These are phyloP conservation scores for Venturia canescens DNA, from an alignment of 1,140 invertebrate species.

Conservation along the genomic window DNA sequence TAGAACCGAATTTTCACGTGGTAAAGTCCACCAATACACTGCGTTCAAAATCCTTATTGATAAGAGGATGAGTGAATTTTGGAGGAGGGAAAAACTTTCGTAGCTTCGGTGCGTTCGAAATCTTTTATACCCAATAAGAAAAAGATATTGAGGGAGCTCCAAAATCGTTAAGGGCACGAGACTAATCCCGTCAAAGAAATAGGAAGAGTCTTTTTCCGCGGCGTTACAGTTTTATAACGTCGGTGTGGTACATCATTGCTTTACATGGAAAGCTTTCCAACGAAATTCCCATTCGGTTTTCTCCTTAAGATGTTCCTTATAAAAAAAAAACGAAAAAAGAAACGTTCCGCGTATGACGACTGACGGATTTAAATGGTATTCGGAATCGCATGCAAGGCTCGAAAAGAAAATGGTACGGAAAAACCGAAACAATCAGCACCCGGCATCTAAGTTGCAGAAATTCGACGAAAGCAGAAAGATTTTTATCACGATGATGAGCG, in stretches of 20 bases:
- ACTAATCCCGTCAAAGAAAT: slow-evolving; percentile 58
- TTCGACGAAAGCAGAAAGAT: no score
- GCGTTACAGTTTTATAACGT: slow-evolving; percentile 53
- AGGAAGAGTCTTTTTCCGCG: slow-evolving; percentile 12
- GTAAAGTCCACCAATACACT: neutral
- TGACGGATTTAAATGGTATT: no score
- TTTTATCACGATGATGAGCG: no score
- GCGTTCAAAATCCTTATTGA: neutral
- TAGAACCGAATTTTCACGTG: neutral
- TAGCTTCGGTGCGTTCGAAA: neutral
- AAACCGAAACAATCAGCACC: no score
- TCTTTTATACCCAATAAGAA: slow-evolving; percentile 30
- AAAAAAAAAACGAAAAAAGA: no score
- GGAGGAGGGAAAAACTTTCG: neutral
- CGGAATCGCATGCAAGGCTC: no score
- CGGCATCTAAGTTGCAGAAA: no score
- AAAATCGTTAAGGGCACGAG: slow-evolving; percentile 42
- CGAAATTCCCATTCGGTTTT: no score
- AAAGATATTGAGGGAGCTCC: neutral
- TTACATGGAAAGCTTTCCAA: no score
- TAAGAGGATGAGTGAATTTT: slow-evolving; percentile 36
- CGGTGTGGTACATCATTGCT: neutral
- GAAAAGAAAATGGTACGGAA: no score
- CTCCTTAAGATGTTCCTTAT: no score
- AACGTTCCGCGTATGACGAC: no score